These are phyloP conservation scores for Hippopotamus amphibius DNA, from an alignment of 2,113 vertebrate species.

Conservation along the genomic window DNA sequence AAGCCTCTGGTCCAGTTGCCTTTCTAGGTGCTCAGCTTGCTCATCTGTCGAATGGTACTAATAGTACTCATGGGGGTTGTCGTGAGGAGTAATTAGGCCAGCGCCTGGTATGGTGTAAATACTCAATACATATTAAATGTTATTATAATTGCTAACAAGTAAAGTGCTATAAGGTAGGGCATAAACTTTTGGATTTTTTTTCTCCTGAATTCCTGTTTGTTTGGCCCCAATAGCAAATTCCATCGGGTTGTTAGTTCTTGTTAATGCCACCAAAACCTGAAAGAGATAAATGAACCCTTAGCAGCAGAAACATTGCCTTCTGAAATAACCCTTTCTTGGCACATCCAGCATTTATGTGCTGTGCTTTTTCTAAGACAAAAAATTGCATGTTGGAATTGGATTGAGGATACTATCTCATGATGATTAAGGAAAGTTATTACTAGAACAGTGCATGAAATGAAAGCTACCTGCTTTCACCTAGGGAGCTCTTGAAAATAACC, in stretches of 20 bases:
- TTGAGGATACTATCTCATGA: constrained; percentile 52
- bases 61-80: not conserved
- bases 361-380: constrained; percentile 59
- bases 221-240: not conserved
- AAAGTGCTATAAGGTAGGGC: not conserved
- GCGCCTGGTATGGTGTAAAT: not conserved
- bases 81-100: not conserved
- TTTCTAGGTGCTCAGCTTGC: not conserved
- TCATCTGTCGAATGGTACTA: not conserved
- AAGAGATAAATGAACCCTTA: constrained; percentile 48
- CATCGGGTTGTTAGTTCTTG: not conserved
- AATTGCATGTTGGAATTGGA: constrained; percentile 64
- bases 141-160: not conserved
- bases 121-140: not conserved
- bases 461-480: constrained; percentile 50
- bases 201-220: not conserved
- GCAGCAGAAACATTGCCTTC: constrained; percentile 58
- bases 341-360: not conserved
- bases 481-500: not conserved
- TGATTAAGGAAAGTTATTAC: constrained; percentile 69
- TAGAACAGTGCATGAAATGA: constrained; percentile 20
- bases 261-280: constrained; percentile 59
- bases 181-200: not conserved
- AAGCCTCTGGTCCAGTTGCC: not conserved
- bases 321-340: constrained; percentile 50